These are phyloP conservation scores for Polypedilum pembai DNA, from an alignment of 1,140 invertebrate species.

Conservation along the genomic window DNA sequence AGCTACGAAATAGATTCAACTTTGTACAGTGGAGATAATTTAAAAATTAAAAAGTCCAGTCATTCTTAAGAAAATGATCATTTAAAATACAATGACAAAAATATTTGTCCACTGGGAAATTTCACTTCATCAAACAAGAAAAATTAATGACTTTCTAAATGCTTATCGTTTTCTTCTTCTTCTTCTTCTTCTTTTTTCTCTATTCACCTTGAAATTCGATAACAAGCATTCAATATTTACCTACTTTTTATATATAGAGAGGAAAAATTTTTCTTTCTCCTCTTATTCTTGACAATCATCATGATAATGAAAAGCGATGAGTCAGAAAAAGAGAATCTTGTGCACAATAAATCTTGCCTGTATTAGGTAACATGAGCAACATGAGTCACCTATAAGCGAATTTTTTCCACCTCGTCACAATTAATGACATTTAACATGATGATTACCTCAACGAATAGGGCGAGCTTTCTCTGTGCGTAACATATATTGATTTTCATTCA, in stretches of 20 bases:
- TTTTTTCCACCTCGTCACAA: constrained; percentile 26
- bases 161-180: not conserved
- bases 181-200: not conserved
- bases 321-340: not conserved
- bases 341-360: constrained; percentile 4
- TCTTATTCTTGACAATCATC: not conserved
- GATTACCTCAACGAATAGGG: constrained; percentile 2
- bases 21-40: no score
- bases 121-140: not conserved
- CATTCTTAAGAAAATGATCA: no score
- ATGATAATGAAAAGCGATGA: constrained; percentile 21
- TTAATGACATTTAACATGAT: constrained; percentile 17
- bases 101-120: no score
- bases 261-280: not conserved
- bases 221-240: not conserved
- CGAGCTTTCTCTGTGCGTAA: no score
- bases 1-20: no score
- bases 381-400: constrained; percentile 13
- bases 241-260: not conserved
- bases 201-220: constrained; percentile 27
- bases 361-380: constrained; percentile 23
- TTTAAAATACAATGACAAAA: not conserved
- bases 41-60: no score
- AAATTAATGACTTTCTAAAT: constrained; percentile 28
- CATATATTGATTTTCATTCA: constrained; percentile 24